A percentile compares a stretch with the other conserved stretches of the same genome.
Conservation (phyloP, 2,888 invertebrate genomes). For the Leucozona laternaria region DNA sequence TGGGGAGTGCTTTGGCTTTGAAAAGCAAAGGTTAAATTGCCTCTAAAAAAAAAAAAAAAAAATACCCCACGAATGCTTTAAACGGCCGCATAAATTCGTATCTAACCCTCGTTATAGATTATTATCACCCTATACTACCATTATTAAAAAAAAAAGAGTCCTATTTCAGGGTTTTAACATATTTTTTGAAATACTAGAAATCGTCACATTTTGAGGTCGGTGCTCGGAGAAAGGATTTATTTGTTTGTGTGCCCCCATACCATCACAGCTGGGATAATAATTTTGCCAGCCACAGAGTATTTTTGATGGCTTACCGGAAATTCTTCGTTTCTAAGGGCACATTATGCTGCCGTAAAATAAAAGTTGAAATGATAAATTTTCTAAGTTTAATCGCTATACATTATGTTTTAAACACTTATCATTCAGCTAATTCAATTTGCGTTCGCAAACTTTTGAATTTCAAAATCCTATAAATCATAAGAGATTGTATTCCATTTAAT, state of each 20-base stretch:
- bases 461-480: no score
- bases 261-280: background rate
- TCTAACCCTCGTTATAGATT: conserved; percentile 19
- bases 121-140: background rate
- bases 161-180: background rate
- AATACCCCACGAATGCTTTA: background rate
- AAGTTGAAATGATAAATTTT: no score
- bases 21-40: conserved; percentile 21
- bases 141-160: background rate
- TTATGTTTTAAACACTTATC: no score
- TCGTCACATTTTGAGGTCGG: conserved; percentile 9
- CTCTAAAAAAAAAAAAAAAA: background rate
- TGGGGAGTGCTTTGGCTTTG: background rate
- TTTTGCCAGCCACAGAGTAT: background rate
- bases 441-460: no score
- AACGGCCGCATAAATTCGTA: conserved; percentile 3
- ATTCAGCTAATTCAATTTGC: no score
- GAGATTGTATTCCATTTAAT: no score
- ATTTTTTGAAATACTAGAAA: conserved; percentile 16
- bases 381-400: no score
- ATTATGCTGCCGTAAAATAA: background rate
- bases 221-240: background rate
- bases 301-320: background rate
- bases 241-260: background rate
- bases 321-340: background rate